phyloP scores from a whole-genome alignment of 2,888 invertebrate species.

The Ochropacha duplaris region DNA sequence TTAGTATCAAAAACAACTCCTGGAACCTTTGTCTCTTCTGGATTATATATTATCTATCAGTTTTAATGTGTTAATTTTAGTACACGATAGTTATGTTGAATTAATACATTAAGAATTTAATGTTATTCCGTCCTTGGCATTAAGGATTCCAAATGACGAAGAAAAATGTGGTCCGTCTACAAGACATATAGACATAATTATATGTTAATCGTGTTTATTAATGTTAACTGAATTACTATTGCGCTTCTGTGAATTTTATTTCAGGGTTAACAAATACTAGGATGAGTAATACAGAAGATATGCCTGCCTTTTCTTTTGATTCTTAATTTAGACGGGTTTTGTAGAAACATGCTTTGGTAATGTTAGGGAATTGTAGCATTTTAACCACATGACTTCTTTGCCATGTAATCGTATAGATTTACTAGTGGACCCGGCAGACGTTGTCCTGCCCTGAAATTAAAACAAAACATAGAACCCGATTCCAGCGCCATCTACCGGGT shows the following conservation, averaged over 20 bases:
- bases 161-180: background rate
- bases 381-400: background rate
- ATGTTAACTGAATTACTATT: background rate
- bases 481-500: too few species aligned
- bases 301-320: background rate
- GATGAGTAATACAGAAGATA: background rate
- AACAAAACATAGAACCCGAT: too few species aligned
- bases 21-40: too few species aligned
- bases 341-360: background rate
- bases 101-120: background rate
- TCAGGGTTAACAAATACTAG: background rate
- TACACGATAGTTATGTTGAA: background rate
- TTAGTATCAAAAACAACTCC: too few species aligned
- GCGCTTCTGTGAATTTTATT: background rate
- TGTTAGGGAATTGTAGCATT: background rate
- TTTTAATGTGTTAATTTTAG: background rate
- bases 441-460: too few species aligned
- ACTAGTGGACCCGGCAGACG: too few species aligned
- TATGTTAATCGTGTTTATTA: background rate
- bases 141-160: background rate
- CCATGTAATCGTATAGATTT: background rate
- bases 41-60: too few species aligned
- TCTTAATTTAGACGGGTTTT: background rate
- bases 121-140: constrained; percentile 4
- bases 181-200: background rate